These are phyloP conservation scores for Dinomys branickii DNA, from an alignment of 2,113 vertebrate genomes.

Conservation along the genomic window DNA sequence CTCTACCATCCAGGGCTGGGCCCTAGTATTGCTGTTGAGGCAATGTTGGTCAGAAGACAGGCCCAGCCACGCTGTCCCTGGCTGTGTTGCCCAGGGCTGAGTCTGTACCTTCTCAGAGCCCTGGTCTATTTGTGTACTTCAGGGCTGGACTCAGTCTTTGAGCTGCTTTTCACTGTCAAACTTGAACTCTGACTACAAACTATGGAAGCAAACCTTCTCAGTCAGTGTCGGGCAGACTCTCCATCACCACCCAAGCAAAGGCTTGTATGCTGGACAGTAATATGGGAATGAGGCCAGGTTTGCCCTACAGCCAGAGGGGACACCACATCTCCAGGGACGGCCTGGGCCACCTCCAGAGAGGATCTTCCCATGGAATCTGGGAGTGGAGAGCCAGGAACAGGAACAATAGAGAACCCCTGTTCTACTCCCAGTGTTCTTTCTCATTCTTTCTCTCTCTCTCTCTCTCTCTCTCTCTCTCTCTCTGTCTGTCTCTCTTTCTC, in stretches of 20 bases:
- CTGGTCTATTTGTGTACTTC: background rate
- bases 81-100: background rate
- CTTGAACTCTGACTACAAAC: background rate
- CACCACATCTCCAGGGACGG: background rate
- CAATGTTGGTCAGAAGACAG: background rate
- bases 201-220: background rate
- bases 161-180: background rate
- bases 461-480: background rate
- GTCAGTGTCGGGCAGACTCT: background rate
- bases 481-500: background rate
- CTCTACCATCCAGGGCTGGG: background rate
- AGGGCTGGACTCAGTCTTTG: background rate
- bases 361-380: background rate
- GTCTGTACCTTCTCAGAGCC: background rate
- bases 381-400: background rate
- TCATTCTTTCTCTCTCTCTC: background rate
- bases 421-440: no score
- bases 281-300: background rate
- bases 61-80: no score
- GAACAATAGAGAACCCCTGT: background rate
- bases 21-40: no score
- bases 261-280: background rate
- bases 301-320: background rate
- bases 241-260: background rate
- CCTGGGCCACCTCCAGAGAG: background rate